These are phyloP conservation scores for Drosophila dives DNA, from an alignment of 2,888 invertebrate genomes.

Conservation along the genomic window DNA sequence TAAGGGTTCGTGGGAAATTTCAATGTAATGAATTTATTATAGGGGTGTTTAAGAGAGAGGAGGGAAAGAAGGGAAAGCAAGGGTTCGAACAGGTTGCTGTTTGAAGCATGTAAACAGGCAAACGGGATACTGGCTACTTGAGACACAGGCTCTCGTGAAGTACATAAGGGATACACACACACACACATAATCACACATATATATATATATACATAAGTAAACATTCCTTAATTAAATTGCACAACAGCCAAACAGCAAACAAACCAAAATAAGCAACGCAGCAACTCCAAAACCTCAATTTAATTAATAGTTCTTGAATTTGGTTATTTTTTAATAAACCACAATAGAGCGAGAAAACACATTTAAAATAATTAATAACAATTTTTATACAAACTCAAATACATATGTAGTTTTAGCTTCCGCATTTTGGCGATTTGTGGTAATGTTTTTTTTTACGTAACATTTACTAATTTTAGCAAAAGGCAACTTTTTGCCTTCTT, in stretches of 20 bases:
- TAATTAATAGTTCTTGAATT: neutral
- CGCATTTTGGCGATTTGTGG: neutral
- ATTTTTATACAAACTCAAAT: neutral
- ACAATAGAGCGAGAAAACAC: neutral
- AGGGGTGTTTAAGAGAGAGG: neutral
- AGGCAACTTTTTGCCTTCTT: neutral
- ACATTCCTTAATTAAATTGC: neutral
- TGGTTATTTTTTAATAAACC: neutral
- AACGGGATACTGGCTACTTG: constrained; percentile 18
- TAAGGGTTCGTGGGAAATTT: constrained; percentile 64
- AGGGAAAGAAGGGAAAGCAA: neutral
- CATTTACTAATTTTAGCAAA: neutral
- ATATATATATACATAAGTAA: no score
- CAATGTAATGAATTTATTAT: constrained; percentile 31
- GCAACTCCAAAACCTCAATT: neutral
- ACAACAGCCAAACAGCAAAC: neutral
- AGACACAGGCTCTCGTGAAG: constrained; percentile 11
- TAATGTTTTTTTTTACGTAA: neutral
- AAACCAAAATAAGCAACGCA: neutral
- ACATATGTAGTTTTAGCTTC: neutral
- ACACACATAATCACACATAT: neutral
- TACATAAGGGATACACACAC: neutral
- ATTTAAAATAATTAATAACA: neutral
- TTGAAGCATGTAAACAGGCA: constrained; percentile 2
- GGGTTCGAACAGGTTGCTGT: constrained; percentile 43